Evolutionary conservation across 35 echinoderm and acorn worm species (phyloP), one percentile per base, ranked within the genome.

Genomic region (Eucidaris tribuloides): DNA sequence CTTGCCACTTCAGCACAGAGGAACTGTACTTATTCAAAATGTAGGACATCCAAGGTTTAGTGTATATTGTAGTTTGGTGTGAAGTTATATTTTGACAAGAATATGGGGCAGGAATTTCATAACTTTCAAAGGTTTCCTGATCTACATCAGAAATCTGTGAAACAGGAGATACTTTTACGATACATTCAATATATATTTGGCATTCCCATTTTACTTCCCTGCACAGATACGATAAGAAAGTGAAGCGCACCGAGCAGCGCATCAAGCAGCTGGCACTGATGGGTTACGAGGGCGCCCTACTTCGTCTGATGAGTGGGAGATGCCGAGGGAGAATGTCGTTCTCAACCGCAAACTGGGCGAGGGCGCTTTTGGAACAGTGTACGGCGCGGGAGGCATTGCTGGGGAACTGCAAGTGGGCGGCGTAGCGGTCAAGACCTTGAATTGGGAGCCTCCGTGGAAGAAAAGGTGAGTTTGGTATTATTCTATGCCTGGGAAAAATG

Each of bases 391-490:
- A 96, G 38, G 93, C 93, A 32, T 49, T 96, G 57, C 54, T 96
- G 42, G 80, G 68, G 30, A 76, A 66, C 15, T 55, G 64, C 18
- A 84, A 81, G 45, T 96, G 93, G 93, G 88, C 54, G 15, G 93
- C 88, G 93, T 96, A 2, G 93, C 93, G 32, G 93, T 96, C 24
- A 96, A 96, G 55, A 96, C 93, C 0, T 72, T 96, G 11, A 91
- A 96, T 56, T 96, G 46, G 93, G 82, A 9, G 91, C 93, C 52
- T 85, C 93, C 32, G 82, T 96, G 45, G 93, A 87, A 49, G 93
- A 96, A 71, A 96, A 96, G 88, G 93, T 96, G 46, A 32, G 83
- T n/a, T n/a, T n/a, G n/a, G n/a, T n/a, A n/a, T n/a, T n/a, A n/a
- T n/a, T n/a, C n/a, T n/a, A n/a, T n/a, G n/a, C n/a, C n/a, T n/a